A percentile compares a stretch with the other conserved stretches of the same genome.
Evolutionary conservation across 2,113 vertebrate genomes (phyloP).

Genomic region (Megalops atlanticus): DNA sequence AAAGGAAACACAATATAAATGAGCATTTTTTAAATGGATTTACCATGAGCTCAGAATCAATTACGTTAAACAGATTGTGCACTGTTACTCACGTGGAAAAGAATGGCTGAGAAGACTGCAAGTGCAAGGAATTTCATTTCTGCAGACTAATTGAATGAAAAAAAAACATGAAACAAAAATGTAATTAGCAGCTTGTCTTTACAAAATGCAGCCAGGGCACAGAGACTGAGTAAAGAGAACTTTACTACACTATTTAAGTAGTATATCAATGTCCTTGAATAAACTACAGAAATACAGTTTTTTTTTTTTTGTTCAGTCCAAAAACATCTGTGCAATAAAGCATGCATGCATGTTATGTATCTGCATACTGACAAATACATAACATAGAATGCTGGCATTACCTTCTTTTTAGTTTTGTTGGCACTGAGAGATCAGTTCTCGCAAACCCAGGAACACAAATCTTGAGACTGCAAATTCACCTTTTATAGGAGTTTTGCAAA

Average conservation of each 20-base stretch:
- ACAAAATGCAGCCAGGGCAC: background rate
- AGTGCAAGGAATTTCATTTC: conserved; percentile 10
- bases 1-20: conserved; percentile 25
- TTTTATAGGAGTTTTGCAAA: conserved; percentile 11
- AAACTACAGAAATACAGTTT: too few species aligned
- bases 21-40: background rate
- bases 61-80: too few species aligned
- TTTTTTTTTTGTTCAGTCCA: too few species aligned
- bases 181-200: background rate
- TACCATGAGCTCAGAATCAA: too few species aligned
- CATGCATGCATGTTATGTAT: too few species aligned
- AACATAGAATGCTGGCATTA: background rate
- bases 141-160: background rate
- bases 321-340: too few species aligned
- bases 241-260: too few species aligned
- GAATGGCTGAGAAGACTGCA: background rate
- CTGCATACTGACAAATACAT: too few species aligned
- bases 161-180: background rate
- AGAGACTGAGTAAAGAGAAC: too few species aligned
- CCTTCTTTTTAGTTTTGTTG: background rate
- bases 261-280: too few species aligned
- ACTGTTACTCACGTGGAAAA: conserved; percentile 14
- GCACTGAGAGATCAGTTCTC: background rate
- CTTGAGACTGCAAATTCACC: background rate
- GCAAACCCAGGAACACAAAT: background rate